phyloP scores from a whole-genome alignment of 2,113 vertebrate species.

The Channa maculata region DNA sequence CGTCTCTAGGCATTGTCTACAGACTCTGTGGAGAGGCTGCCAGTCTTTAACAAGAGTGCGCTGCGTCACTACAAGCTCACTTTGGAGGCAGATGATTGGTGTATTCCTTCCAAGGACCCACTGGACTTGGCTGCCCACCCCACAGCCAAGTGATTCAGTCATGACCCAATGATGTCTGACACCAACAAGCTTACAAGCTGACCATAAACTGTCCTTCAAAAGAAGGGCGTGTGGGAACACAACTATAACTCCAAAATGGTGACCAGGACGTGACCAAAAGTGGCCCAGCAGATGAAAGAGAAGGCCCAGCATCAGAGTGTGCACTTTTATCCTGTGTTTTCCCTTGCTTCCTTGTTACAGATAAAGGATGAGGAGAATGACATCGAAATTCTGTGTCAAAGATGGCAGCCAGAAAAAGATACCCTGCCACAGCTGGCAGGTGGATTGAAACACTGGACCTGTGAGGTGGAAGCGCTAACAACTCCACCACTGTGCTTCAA shows the following conservation, averaged over 20 bases:
- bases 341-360: background rate
- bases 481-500: too few relatives aligned
- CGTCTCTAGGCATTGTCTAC: conserved; percentile 86
- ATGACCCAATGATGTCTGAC: background rate
- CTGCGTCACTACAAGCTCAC: conserved; percentile 90
- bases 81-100: conserved; percentile 91
- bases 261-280: background rate
- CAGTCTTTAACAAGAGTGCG: conserved; percentile 91
- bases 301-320: background rate
- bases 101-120: conserved; percentile 89
- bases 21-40: conserved; percentile 90
- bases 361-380: background rate
- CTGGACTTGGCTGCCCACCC: conserved; percentile 86
- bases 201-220: background rate
- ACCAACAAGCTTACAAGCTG: background rate
- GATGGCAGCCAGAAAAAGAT: background rate
- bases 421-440: too few relatives aligned
- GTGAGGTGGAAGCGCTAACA: background rate
- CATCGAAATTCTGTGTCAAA: background rate
- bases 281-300: background rate
- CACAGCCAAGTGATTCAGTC: conserved; percentile 61
- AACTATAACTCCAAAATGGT: background rate
- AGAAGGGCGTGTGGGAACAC: conserved; percentile 22
- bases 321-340: background rate
- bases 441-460: background rate